phyloP scores from a whole-genome alignment of 2,113 vertebrate species.

The Carlito syrichta region DNA sequence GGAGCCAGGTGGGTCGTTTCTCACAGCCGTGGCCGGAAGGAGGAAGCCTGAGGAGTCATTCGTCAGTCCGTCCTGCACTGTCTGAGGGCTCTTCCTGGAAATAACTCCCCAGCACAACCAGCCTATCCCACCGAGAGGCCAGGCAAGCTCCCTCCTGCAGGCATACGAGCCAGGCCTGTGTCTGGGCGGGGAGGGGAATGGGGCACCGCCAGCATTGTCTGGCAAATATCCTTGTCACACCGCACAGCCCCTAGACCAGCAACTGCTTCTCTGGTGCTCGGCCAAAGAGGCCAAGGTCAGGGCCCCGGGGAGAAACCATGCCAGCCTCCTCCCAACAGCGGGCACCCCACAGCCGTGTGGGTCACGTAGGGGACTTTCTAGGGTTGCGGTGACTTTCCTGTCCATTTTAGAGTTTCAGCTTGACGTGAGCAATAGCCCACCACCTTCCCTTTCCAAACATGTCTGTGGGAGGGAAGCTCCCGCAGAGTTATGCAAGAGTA shows the following conservation, averaged over 20 bases:
- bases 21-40: not conserved
- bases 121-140: not conserved
- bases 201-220: not conserved
- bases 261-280: not conserved
- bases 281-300: not conserved
- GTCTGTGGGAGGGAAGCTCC: not conserved
- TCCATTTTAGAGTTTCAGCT: not conserved
- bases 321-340: not conserved
- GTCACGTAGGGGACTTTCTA: not conserved
- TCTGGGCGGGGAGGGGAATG: not conserved
- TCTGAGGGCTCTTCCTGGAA: not conserved
- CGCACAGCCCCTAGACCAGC: rapidly evolving
- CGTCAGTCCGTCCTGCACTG: not conserved
- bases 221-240: not conserved
- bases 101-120: not conserved
- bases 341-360: not conserved
- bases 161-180: not conserved
- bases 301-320: not conserved
- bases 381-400: rapidly evolving
- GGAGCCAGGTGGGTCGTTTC: not conserved
- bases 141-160: not conserved
- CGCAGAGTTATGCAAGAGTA: too few species aligned
- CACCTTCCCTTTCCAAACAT: not conserved
- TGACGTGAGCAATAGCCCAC: not conserved
- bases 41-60: not conserved